Evolutionary conservation across 2,113 vertebrate genomes (phyloP).

Genomic region (Raphicerus campestris): DNA sequence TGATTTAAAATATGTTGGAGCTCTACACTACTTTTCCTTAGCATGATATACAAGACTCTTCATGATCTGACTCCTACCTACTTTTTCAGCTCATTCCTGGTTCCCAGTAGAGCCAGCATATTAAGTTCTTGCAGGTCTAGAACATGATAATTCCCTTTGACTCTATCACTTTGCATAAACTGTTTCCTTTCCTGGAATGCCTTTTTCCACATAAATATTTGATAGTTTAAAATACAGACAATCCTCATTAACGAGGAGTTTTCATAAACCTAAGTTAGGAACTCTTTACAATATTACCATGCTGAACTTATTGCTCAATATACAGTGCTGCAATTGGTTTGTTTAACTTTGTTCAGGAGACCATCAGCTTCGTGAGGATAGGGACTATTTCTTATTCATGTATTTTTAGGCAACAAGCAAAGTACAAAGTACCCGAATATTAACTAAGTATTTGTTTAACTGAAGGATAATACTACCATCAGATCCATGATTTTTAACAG

Average conservation of each 20-base stretch:
- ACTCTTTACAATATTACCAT: not conserved
- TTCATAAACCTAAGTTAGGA: constrained; percentile 10
- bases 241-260: not conserved
- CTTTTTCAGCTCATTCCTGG: constrained; percentile 11
- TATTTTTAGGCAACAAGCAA: constrained; percentile 38
- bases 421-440: not conserved
- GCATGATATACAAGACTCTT: not conserved
- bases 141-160: not conserved
- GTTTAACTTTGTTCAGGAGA: not conserved
- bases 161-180: not conserved
- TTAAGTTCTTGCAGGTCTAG: not conserved
- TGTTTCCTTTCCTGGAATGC: not conserved
- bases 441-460: constrained; percentile 14
- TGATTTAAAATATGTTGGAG: constrained; percentile 23
- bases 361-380: not conserved
- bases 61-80: not conserved
- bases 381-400: not conserved
- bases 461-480: constrained; percentile 16
- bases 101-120: not conserved
- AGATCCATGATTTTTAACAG: not conserved
- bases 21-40: constrained; percentile 7
- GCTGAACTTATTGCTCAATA: constrained; percentile 7
- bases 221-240: constrained; percentile 26
- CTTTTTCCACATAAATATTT: constrained; percentile 4
- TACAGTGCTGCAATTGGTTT: not conserved